phyloP scores from a whole-genome alignment of 2,888 invertebrate genomes.

The Mesochorus sp. region DNA sequence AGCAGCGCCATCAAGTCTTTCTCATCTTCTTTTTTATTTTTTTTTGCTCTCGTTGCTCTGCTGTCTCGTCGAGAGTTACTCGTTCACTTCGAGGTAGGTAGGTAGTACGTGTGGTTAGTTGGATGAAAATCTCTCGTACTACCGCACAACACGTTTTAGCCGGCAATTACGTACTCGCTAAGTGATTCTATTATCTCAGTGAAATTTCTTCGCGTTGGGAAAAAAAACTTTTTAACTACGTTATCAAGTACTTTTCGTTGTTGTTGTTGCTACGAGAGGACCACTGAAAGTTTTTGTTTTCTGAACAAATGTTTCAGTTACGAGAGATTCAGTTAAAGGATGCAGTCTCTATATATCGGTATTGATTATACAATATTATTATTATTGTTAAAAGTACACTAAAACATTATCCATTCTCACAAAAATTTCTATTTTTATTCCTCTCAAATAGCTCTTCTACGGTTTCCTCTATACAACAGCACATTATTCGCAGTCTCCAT shows the following conservation, averaged over 20 bases:
- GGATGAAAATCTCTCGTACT: conserved; percentile 27
- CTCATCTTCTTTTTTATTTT: conserved; percentile 25
- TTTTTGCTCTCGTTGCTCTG: conserved; percentile 48
- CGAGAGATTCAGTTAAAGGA: neutral
- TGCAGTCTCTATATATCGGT: neutral
- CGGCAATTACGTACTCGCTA: conserved; percentile 55
- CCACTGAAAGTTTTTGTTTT: neutral
- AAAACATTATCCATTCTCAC: neutral
- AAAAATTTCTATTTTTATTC: too few relatives aligned
- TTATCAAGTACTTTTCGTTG: neutral
- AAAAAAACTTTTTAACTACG: conserved; percentile 26
- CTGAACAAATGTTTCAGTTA: neutral
- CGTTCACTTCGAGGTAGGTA: conserved; percentile 25
- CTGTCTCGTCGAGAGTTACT: conserved; percentile 42
- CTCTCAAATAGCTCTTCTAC: too few relatives aligned
- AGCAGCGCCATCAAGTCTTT: conserved; percentile 31
- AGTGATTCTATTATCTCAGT: conserved; percentile 58
- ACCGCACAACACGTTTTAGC: conserved; percentile 47
- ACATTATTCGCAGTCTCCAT: neutral
- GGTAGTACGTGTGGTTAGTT: conserved; percentile 34
- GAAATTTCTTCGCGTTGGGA: conserved; percentile 28
- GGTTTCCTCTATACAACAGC: neutral
- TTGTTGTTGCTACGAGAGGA: neutral
- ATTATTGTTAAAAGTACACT: neutral
- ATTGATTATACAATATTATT: neutral